Conservation (phyloP, 2,888 invertebrate species). For the Epistrophe eligans region DNA sequence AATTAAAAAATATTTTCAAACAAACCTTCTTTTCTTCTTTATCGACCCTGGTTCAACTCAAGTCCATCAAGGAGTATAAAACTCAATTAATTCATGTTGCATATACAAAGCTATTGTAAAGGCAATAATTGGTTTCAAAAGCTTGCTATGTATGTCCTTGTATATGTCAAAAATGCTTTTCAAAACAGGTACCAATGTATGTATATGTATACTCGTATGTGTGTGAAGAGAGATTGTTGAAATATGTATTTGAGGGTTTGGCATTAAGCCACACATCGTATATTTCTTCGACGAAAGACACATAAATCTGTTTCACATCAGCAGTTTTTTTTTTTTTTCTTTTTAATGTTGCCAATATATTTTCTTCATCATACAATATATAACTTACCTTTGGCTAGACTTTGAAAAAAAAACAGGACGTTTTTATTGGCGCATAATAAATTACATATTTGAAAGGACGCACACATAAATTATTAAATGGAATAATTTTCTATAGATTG, state of each 20-base stretch:
- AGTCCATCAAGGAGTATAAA: background rate
- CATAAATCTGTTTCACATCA: constrained; percentile 69
- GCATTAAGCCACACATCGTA: constrained; percentile 46
- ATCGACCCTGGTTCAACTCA: background rate
- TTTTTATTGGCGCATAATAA: constrained; percentile 49
- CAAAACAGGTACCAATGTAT: background rate
- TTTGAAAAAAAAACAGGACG: constrained; percentile 28
- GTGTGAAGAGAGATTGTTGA: constrained; percentile 7
- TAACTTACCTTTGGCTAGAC: constrained; percentile 67
- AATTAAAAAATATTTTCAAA: background rate
- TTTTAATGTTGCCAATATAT: constrained; percentile 43
- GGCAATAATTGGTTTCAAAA: background rate
- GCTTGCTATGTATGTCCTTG: too few relatives aligned
- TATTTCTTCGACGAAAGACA: constrained; percentile 48
- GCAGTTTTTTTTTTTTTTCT: constrained; percentile 15
- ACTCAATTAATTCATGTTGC: background rate
- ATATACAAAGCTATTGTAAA: background rate
- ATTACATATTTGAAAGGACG: constrained; percentile 36
- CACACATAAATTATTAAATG: constrained; percentile 33
- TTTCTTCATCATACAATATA: constrained; percentile 7
- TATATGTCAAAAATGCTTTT: constrained; percentile 10
- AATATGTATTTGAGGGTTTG: constrained; percentile 26
- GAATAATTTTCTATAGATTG: constrained; percentile 19
- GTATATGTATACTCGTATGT: background rate
- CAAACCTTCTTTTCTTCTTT: background rate